Percentiles rank a stretch among this genome's conserved stretches.
Evolutionary conservation across 2,888 invertebrate species (phyloP).

Genomic region (Catocala nupta): DNA sequence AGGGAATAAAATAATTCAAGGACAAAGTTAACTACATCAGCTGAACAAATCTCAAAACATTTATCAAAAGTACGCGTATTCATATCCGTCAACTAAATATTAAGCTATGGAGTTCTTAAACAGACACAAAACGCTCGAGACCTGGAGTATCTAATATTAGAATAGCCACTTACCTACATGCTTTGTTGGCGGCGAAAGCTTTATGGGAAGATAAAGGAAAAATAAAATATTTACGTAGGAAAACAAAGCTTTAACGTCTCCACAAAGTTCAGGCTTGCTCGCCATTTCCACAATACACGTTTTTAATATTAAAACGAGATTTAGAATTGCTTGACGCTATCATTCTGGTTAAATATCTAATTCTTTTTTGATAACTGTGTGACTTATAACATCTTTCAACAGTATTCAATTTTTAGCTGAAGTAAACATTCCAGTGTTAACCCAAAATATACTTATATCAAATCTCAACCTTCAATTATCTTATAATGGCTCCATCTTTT

Average conservation of each 20-base stretch:
- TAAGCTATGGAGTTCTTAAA: conserved; percentile 15
- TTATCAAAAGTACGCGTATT: not conserved
- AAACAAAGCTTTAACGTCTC: conserved; percentile 34
- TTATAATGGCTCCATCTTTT: too few species aligned
- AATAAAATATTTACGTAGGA: conserved; percentile 42
- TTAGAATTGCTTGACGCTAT: not conserved
- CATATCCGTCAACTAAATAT: conserved; percentile 14
- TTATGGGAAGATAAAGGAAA: conserved; percentile 40
- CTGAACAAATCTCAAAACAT: not conserved
- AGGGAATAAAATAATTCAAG: too few species aligned
- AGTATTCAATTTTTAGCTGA: too few species aligned
- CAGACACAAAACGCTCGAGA: conserved; percentile 20
- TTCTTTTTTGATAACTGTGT: not conserved
- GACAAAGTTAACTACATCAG: not conserved
- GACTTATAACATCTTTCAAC: too few species aligned
- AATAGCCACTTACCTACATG: conserved; percentile 35
- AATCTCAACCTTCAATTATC: too few species aligned
- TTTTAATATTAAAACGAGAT: conserved; percentile 17
- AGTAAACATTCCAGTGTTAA: too few species aligned
- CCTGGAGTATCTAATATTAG: conserved; percentile 33
- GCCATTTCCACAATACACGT: conserved; percentile 17
- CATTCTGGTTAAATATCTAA: not conserved
- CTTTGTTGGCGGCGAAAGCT: conserved; percentile 33
- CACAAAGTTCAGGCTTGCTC: conserved; percentile 35
- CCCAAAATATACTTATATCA: too few species aligned